Percentiles rank a stretch among this genome's conserved stretches.
Evolutionary conservation across 2,888 invertebrate genomes (phyloP).

Genomic region (Pammene fasciana): DNA sequence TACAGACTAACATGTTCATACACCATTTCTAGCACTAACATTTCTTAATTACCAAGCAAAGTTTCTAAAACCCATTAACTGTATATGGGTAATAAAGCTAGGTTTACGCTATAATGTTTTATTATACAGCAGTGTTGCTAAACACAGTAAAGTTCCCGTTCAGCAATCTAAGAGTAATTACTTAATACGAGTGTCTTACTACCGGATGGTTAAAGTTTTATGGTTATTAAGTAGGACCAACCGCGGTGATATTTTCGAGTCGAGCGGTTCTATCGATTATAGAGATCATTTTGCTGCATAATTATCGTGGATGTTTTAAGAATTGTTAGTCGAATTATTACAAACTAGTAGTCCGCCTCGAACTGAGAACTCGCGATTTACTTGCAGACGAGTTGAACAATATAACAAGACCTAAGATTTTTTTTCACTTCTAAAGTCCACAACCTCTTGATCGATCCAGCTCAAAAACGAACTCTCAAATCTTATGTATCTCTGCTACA

Average conservation of each 20-base stretch:
- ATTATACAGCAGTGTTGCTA: background rate
- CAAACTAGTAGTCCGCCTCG: no score
- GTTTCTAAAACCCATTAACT: background rate
- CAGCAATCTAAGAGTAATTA: background rate
- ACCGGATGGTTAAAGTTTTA: background rate
- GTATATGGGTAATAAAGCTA: constrained; percentile 4
- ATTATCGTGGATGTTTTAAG: no score
- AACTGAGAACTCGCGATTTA: no score
- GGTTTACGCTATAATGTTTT: background rate
- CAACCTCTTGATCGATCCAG: no score
- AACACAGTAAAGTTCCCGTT: background rate
- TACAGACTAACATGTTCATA: background rate
- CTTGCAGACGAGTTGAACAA: no score
- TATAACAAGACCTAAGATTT: no score
- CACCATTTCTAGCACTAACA: background rate
- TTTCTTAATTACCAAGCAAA: background rate
- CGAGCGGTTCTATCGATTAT: no score
- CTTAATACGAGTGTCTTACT: background rate
- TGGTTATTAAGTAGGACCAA: background rate
- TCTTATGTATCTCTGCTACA: no score
- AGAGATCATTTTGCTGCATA: no score
- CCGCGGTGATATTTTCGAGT: background rate
- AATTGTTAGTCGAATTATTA: no score
- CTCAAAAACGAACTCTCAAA: no score
- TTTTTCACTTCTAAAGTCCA: no score